Evolutionary conservation across 1,140 invertebrate species (phyloP).

Genomic region (Anthonomus grandis): DNA sequence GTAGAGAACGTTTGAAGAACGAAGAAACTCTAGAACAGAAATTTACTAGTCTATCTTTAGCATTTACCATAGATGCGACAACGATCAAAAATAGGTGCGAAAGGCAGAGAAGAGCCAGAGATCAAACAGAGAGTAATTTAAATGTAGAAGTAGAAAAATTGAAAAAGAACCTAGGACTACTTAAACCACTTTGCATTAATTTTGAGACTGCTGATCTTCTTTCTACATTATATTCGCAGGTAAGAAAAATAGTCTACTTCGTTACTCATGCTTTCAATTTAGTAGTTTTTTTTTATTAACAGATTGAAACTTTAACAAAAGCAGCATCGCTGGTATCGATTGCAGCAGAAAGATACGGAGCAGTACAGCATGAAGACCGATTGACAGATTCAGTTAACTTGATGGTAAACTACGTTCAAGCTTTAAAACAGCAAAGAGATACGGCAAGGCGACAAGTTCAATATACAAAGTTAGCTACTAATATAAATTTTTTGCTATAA

Average conservation of each 20-base stretch:
- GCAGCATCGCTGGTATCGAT: constrained; percentile 38
- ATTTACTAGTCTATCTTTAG: constrained; percentile 42
- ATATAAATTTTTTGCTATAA: neutral
- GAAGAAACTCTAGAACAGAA: constrained; percentile 46
- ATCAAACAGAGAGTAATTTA: constrained; percentile 47
- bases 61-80: constrained; percentile 44
- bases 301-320: constrained; percentile 41
- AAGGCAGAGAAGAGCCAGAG: constrained; percentile 40
- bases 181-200: constrained; percentile 43
- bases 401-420: constrained; percentile 45
- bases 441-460: constrained; percentile 43
- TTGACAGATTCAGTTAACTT: constrained; percentile 41
- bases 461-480: constrained; percentile 44
- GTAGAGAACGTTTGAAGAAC: constrained; percentile 28
- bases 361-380: constrained; percentile 46
- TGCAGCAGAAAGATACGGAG: constrained; percentile 44
- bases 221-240: constrained; percentile 4
- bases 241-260: neutral
- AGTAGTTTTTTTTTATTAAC: neutral
- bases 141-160: constrained; percentile 41
- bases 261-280: neutral
- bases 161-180: constrained; percentile 34
- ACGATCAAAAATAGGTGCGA: constrained; percentile 44
- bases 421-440: constrained; percentile 46
- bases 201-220: constrained; percentile 41